These are phyloP conservation scores for Palaemon carinicauda DNA, from an alignment of 1,140 invertebrate species.

Conservation along the genomic window DNA sequence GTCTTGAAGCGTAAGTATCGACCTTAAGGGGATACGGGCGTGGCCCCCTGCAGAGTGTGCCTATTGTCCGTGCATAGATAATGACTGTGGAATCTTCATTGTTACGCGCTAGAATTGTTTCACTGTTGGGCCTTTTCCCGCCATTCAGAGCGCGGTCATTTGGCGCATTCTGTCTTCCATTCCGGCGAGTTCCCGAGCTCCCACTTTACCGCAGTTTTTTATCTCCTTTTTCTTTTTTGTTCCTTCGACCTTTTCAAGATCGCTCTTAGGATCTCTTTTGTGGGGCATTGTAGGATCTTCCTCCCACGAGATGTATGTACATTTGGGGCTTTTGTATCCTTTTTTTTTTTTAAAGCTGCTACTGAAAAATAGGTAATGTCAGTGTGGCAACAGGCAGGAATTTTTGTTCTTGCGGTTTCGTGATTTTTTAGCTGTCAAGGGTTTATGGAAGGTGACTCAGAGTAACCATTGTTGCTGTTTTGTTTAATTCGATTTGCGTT, in stretches of 20 bases:
- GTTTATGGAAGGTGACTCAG: too few relatives aligned
- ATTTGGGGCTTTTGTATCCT: too few relatives aligned
- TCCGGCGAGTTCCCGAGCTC: too few relatives aligned
- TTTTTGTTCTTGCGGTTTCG: not conserved
- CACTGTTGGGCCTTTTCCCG: too few relatives aligned
- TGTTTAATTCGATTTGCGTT: too few relatives aligned
- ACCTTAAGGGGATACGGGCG: not conserved
- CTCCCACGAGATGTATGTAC: too few relatives aligned
- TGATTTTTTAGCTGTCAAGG: too few relatives aligned
- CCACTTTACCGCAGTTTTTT: not conserved
- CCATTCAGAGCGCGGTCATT: not conserved
- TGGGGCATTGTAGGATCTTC: not conserved
- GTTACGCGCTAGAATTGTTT: not conserved
- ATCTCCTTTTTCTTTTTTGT: not conserved
- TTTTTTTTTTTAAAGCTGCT: too few relatives aligned
- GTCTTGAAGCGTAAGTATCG: not conserved
- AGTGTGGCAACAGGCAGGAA: too few relatives aligned
- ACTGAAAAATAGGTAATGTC: too few relatives aligned
- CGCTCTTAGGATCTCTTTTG: not conserved
- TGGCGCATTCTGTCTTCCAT: not conserved
- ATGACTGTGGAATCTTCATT: constrained; percentile 5
- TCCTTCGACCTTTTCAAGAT: not conserved
- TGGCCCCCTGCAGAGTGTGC: not conserved
- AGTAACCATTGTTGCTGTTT: too few relatives aligned
- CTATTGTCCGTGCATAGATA: not conserved